These are phyloP conservation scores for Tragelaphus oryx DNA, from an alignment of 2,797 vertebrate genomes.

Conservation along the genomic window DNA sequence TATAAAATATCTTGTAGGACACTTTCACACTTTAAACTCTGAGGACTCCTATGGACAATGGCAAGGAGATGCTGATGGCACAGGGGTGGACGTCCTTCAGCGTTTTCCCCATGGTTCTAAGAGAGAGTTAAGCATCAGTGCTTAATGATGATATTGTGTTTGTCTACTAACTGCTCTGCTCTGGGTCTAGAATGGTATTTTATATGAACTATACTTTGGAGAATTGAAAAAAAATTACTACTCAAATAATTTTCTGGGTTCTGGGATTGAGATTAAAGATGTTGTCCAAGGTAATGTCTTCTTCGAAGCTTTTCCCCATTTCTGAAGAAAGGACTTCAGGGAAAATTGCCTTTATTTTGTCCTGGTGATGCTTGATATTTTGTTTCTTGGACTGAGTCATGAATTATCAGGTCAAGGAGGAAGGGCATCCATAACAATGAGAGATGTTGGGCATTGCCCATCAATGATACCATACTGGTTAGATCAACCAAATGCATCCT, in stretches of 20 bases:
- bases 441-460: neutral
- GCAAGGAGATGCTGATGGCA: neutral
- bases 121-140: neutral
- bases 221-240: too few relatives aligned
- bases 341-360: neutral
- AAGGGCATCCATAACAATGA: neutral
- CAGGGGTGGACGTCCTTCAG: neutral
- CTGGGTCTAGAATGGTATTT: neutral
- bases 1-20: neutral
- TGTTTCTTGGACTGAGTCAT: neutral
- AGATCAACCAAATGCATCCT: neutral
- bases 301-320: neutral
- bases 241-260: neutral
- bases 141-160: neutral
- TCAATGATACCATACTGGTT: neutral
- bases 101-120: neutral
- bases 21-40: neutral
- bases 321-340: neutral
- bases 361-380: neutral
- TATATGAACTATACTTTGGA: neutral
- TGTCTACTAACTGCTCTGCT: neutral
- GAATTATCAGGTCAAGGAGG: neutral
- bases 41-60: neutral
- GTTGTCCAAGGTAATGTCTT: neutral
- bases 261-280: neutral